phyloP scores from a whole-genome alignment of 2,797 vertebrate species.

The Garrulus glandarius region DNA sequence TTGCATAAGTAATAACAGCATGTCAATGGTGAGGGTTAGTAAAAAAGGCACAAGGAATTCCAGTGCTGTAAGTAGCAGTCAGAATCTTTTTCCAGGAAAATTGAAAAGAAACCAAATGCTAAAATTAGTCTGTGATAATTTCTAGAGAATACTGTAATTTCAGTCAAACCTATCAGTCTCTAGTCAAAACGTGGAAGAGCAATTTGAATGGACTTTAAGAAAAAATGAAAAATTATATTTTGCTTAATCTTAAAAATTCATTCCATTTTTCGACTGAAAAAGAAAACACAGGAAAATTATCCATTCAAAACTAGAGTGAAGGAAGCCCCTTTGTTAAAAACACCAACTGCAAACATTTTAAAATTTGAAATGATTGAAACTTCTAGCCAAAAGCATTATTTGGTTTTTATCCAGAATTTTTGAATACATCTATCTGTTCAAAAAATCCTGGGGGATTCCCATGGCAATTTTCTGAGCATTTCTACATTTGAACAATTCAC shows the following conservation, averaged over 20 bases:
- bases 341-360: not conserved
- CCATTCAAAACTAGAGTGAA: not conserved
- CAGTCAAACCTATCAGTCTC: not conserved
- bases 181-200: not conserved
- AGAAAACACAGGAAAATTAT: not conserved
- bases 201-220: not conserved
- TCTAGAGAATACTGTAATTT: not conserved
- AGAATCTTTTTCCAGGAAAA: not conserved
- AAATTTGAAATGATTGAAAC: not conserved
- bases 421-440: not conserved
- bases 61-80: not conserved
- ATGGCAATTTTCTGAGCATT: not conserved
- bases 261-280: not conserved
- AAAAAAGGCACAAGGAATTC: conserved; percentile 10
- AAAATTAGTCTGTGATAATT: not conserved
- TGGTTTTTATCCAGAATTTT: not conserved
- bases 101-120: not conserved
- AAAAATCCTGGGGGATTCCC: not conserved
- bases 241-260: not conserved
- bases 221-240: not conserved
- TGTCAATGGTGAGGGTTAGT: not conserved
- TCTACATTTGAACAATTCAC: not conserved
- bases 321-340: not conserved
- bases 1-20: conserved; percentile 48
- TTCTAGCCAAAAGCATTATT: not conserved